Conservation (phyloP, 2,888 invertebrate species). For the Nephrocerus scutellatus region DNA sequence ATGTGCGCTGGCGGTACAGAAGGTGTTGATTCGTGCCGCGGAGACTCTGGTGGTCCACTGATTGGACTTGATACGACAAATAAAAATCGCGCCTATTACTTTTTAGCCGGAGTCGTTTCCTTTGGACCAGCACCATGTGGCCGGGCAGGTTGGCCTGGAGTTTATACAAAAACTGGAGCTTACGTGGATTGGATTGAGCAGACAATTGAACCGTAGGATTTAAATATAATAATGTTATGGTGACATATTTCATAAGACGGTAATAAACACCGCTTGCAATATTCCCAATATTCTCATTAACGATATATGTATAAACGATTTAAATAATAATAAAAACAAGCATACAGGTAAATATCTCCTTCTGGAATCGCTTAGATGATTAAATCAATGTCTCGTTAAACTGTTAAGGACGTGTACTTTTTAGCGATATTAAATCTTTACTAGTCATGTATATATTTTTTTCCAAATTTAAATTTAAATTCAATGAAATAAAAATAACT, state of each 20-base stretch:
- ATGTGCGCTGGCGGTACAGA: conserved; percentile 56
- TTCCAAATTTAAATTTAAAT: conserved; percentile 39
- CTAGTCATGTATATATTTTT: conserved; percentile 1
- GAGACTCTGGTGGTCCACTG: conserved; percentile 60
- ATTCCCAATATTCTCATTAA: no score
- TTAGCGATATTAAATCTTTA: background rate
- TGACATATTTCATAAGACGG: no score
- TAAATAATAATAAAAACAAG: no score
- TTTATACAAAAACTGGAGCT: conserved; percentile 55
- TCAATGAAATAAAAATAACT: conserved; percentile 57
- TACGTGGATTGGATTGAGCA: conserved; percentile 55
- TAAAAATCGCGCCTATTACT: conserved; percentile 49
- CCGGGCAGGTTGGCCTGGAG: conserved; percentile 55
- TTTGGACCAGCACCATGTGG: conserved; percentile 60
- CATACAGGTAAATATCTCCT: no score
- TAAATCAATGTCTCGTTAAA: conserved; percentile 80
- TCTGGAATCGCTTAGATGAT: conserved; percentile 69
- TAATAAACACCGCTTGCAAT: no score
- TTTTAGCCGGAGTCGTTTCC: conserved; percentile 55
- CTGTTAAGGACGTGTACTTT: conserved; percentile 79
- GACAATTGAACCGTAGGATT: no score
- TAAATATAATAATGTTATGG: no score
- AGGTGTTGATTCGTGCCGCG: conserved; percentile 53
- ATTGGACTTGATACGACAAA: conserved; percentile 48
- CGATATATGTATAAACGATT: no score